phyloP scores from a whole-genome alignment of 2,113 vertebrate species.

The Plestiodon gilberti region DNA sequence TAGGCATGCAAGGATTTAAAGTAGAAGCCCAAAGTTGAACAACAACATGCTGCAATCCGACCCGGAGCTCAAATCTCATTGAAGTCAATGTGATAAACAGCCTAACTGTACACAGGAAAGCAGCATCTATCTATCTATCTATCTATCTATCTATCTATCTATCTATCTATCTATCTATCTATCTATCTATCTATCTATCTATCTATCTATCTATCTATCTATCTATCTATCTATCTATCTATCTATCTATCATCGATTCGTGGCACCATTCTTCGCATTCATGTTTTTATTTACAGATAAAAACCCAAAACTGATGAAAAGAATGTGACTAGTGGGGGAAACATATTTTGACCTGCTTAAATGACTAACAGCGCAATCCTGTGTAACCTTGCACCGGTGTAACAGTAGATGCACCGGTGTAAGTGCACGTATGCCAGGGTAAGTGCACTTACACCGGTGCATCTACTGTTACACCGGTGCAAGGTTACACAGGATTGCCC shows the following conservation, averaged over 20 bases:
- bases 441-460: too few relatives aligned
- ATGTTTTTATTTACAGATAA: background rate
- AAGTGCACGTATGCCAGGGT: too few relatives aligned
- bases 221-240: too few relatives aligned
- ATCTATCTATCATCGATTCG: background rate
- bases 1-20: background rate
- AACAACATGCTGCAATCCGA: background rate
- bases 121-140: background rate
- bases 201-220: background rate
- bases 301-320: slow-evolving; percentile 46
- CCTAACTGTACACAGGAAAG: background rate
- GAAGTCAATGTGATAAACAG: background rate
- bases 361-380: background rate
- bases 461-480: background rate
- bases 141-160: background rate
- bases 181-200: background rate
- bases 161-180: too few relatives aligned
- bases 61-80: background rate
- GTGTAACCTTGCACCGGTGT: background rate
- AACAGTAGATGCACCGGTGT: background rate
- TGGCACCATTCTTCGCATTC: background rate
- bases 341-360: slow-evolving; percentile 56
- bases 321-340: slow-evolving; percentile 46
- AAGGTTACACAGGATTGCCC: background rate
- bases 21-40: background rate